phyloP scores from a whole-genome alignment of 2,888 invertebrate genomes.

The Rosalia funebris region DNA sequence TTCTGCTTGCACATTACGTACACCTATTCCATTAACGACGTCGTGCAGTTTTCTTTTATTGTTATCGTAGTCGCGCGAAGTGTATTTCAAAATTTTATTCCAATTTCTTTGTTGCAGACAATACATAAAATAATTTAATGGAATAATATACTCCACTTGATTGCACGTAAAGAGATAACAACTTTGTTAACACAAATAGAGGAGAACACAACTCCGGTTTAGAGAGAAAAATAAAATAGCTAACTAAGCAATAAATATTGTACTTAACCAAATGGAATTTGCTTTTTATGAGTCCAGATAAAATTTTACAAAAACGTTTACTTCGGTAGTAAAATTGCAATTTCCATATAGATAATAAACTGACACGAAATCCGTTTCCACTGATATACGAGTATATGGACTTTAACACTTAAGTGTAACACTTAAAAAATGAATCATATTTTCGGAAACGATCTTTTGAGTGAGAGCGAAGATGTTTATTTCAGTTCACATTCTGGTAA shows the following conservation, averaged over 20 bases:
- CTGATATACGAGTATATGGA: conserved; percentile 20
- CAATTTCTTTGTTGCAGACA: conserved; percentile 19
- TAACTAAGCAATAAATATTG: conserved; percentile 36
- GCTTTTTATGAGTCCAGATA: conserved; percentile 29
- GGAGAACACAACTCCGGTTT: conserved; percentile 8
- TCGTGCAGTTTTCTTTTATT: conserved; percentile 11
- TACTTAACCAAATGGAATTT: conserved; percentile 34
- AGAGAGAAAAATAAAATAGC: conserved; percentile 26
- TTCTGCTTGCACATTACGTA: conserved; percentile 11
- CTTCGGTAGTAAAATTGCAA: conserved; percentile 37
- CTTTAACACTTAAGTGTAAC: too few relatives aligned
- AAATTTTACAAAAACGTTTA: conserved; percentile 40
- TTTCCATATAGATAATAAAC: conserved; percentile 34
- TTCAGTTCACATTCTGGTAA: too few relatives aligned
- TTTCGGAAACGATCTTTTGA: conserved; percentile 6
- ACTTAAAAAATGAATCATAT: conserved; percentile 24
- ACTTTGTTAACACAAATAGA: conserved; percentile 19
- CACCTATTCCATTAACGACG: conserved; percentile 13
- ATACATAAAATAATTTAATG: conserved; percentile 24
- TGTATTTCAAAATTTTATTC: conserved; percentile 22
- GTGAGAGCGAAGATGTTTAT: background rate
- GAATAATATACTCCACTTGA: conserved; percentile 24
- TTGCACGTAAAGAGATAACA: conserved; percentile 22
- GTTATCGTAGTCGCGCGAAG: conserved; percentile 2
- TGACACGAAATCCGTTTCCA: conserved; percentile 21